Conservation (phyloP, 2,888 invertebrate genomes). For the Cheilosia grossa region DNA sequence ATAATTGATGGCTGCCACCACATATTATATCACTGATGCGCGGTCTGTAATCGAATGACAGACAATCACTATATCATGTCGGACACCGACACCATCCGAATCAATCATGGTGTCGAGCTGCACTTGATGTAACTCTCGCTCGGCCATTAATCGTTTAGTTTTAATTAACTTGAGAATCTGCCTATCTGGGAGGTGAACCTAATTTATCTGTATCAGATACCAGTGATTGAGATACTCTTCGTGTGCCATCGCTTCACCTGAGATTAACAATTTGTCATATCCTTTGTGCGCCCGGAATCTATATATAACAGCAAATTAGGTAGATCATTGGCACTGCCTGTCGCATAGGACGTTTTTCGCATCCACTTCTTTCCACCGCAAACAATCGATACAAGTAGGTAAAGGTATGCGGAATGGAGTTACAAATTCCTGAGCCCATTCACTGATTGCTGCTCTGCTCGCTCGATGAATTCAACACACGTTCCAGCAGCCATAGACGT, state of each 20-base stretch:
- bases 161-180: slow-evolving; percentile 49
- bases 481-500: slow-evolving; percentile 49
- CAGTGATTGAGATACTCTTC: neutral
- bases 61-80: slow-evolving; percentile 29
- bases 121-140: slow-evolving; percentile 22
- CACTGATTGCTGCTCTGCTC: slow-evolving; percentile 18
- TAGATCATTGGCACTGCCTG: slow-evolving; percentile 57
- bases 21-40: slow-evolving; percentile 46
- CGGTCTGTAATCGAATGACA: slow-evolving; percentile 36
- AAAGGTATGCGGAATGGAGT: slow-evolving; percentile 12
- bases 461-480: slow-evolving; percentile 71
- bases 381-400: slow-evolving; percentile 58
- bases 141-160: slow-evolving; percentile 62
- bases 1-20: slow-evolving; percentile 64
- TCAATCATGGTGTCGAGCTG: slow-evolving; percentile 22
- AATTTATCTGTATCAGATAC: slow-evolving; percentile 14
- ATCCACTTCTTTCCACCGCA: slow-evolving; percentile 46
- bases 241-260: slow-evolving; percentile 52
- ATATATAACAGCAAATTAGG: slow-evolving; percentile 65
- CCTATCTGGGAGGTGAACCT: neutral
- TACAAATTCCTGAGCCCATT: slow-evolving; percentile 61
- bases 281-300: slow-evolving; percentile 52
- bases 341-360: slow-evolving; percentile 22
- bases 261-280: slow-evolving; percentile 70
- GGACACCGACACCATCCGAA: slow-evolving; percentile 8